phyloP scores from a whole-genome alignment of 2,113 vertebrate species.

The Drymodes brunneopygia region DNA sequence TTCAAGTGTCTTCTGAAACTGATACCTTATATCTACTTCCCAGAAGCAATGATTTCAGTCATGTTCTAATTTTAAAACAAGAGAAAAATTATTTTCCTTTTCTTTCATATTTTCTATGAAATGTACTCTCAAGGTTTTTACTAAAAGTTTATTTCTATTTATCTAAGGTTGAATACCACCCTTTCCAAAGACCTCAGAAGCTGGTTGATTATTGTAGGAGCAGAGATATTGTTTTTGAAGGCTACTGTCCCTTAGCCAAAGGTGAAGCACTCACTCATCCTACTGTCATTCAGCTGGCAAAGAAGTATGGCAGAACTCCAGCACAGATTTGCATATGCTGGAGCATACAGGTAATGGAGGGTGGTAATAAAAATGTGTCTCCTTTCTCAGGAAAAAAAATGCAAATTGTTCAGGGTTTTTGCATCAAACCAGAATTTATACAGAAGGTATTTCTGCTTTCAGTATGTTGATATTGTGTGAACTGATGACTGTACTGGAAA shows the following conservation, averaged over 20 bases:
- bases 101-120: not conserved
- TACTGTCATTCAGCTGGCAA: slow-evolving; percentile 62
- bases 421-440: not conserved
- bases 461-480: fast-evolving
- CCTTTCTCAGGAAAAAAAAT: not conserved
- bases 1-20: not conserved
- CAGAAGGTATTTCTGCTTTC: not conserved
- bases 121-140: not conserved
- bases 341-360: slow-evolving; percentile 66
- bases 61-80: not conserved
- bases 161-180: slow-evolving; percentile 76
- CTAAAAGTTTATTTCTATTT: not conserved
- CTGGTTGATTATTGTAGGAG: slow-evolving; percentile 72
- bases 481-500: not conserved
- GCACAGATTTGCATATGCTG: slow-evolving; percentile 78
- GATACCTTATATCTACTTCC: not conserved
- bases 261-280: slow-evolving; percentile 70
- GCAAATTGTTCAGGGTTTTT: not conserved
- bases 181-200: slow-evolving; percentile 77
- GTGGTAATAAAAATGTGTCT: not conserved
- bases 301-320: slow-evolving; percentile 70
- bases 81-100: not conserved
- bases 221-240: slow-evolving; percentile 75
- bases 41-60: not conserved
- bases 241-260: slow-evolving; percentile 78